phyloP scores from a whole-genome alignment of 2,888 invertebrate genomes.

The Polydrusus pterygomalis region DNA sequence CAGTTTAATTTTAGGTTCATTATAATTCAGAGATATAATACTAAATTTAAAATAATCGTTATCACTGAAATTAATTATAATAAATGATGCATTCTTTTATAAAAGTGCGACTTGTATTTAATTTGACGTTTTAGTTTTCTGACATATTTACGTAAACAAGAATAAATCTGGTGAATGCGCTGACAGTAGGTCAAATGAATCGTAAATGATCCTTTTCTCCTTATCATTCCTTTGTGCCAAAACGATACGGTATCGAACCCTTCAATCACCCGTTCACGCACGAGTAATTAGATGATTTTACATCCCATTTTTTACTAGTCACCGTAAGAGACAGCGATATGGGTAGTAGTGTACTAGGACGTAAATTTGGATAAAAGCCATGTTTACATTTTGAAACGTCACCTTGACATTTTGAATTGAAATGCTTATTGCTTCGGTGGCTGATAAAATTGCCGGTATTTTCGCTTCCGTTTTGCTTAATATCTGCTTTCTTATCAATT shows the following conservation, averaged over 20 bases:
- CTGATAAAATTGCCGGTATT: conserved; percentile 12
- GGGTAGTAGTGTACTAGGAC: not conserved
- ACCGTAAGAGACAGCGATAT: not conserved
- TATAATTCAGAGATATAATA: conserved; percentile 28
- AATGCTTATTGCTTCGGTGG: conserved; percentile 2
- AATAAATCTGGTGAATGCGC: conserved; percentile 1
- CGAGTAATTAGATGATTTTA: not conserved
- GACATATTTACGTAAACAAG: not conserved
- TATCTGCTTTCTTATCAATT: conserved; percentile 6
- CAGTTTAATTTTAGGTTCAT: conserved; percentile 1
- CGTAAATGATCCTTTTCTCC: too few relatives aligned
- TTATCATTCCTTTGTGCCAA: too few relatives aligned
- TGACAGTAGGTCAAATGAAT: conserved; percentile 7
- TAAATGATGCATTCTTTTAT: not conserved
- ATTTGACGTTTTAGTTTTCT: too few relatives aligned
- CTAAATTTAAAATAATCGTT: conserved; percentile 2
- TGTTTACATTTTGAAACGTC: conserved; percentile 12
- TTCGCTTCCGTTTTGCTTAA: not conserved
- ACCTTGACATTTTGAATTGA: not conserved
- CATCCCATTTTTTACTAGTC: not conserved
- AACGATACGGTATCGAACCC: too few relatives aligned
- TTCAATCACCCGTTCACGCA: too few relatives aligned
- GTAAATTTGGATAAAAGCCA: not conserved
- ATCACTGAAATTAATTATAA: conserved; percentile 1
- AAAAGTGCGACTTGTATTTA: not conserved